Conservation (phyloP, 2,888 invertebrate genomes). For the Phragmatobia fuliginosa region DNA sequence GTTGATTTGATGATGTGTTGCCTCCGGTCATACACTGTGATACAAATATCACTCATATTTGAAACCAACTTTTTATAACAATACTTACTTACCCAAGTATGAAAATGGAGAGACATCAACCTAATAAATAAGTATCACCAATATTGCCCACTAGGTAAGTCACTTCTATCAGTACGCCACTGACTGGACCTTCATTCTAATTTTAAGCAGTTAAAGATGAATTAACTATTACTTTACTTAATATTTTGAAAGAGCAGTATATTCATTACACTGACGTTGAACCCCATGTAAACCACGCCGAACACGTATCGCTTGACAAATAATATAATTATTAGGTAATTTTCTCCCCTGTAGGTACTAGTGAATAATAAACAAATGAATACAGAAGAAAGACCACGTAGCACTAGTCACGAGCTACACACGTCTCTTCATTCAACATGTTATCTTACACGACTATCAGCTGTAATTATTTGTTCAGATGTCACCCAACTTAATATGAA, state of each 20-base stretch:
- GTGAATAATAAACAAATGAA: constrained; percentile 49
- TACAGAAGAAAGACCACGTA: constrained; percentile 52
- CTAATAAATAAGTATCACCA: background rate
- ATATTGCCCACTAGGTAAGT: background rate
- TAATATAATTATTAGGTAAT: constrained; percentile 32
- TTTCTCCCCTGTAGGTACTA: constrained; percentile 29
- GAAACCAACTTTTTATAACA: background rate
- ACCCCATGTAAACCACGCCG: background rate
- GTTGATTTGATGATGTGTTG: no score
- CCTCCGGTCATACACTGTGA: background rate
- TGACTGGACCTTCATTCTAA: background rate
- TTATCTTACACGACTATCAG: constrained; percentile 79
- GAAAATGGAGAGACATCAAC: background rate
- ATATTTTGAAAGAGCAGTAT: background rate
- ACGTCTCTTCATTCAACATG: constrained; percentile 76
- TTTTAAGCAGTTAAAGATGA: background rate
- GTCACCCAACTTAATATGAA: constrained; percentile 50
- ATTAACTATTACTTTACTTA: background rate
- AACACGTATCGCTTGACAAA: constrained; percentile 1
- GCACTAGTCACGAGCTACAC: constrained; percentile 64
- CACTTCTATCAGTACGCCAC: background rate
- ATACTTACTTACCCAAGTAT: background rate
- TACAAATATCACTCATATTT: background rate
- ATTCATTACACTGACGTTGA: constrained; percentile 1
- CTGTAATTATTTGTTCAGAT: constrained; percentile 73